A percentile compares a stretch with the other conserved stretches of the same genome.
phyloP scores from a whole-genome alignment of 1,140 invertebrate genomes.

The Carcinoscorpius rotundicauda region DNA sequence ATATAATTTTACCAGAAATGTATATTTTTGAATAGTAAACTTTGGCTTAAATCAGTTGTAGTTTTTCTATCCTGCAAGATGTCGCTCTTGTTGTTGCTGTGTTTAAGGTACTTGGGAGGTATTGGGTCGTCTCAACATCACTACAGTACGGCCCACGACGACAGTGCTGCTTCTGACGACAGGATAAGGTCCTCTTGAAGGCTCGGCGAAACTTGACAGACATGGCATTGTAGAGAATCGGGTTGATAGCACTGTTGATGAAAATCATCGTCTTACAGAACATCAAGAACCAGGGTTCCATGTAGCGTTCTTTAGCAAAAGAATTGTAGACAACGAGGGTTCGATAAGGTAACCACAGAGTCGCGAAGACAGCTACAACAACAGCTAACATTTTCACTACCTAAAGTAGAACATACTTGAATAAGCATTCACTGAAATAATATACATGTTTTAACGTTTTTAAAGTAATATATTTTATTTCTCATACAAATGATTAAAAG shows the following conservation, averaged over 20 bases:
- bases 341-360: constrained; percentile 49
- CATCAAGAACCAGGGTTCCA: constrained; percentile 50
- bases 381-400: constrained; percentile 51
- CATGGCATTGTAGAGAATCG: constrained; percentile 26
- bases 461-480: no score
- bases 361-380: constrained; percentile 47
- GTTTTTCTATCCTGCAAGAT: background rate
- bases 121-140: background rate
- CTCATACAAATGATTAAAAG: no score
- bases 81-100: background rate
- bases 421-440: no score
- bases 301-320: constrained; percentile 39
- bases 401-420: constrained; percentile 28
- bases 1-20: no score
- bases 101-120: background rate
- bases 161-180: constrained; percentile 11
- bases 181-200: constrained; percentile 21
- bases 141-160: background rate
- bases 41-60: background rate
- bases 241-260: constrained; percentile 41
- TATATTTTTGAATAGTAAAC: no score
- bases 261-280: constrained; percentile 49
- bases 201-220: constrained; percentile 23
- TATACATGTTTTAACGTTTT: no score
- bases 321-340: constrained; percentile 51